Conservation (phyloP, 2,888 invertebrate genomes). For the Homarus gammarus region DNA sequence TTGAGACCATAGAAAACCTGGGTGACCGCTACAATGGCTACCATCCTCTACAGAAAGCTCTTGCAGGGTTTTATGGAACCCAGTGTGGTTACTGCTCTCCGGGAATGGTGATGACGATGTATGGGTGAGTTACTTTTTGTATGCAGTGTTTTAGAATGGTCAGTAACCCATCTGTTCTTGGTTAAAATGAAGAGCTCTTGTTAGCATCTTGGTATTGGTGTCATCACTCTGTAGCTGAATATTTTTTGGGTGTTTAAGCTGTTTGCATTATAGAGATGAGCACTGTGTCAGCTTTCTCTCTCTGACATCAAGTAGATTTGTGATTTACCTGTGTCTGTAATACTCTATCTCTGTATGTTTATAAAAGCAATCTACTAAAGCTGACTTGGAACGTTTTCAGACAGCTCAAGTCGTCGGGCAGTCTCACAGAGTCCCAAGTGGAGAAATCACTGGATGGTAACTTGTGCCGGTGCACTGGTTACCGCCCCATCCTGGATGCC, state of each 20-base stretch:
- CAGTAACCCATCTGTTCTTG: not conserved
- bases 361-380: too few relatives aligned
- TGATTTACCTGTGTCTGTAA: not conserved
- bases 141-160: not conserved
- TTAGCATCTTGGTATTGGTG: too few relatives aligned
- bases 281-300: too few relatives aligned
- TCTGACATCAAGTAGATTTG: too few relatives aligned
- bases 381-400: too few relatives aligned
- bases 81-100: conserved; percentile 89
- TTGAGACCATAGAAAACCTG: conserved; percentile 87
- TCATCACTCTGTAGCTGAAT: too few relatives aligned
- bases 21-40: conserved; percentile 84
- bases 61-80: conserved; percentile 85
- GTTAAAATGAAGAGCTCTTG: too few relatives aligned
- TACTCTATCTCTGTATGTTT: too few relatives aligned
- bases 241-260: too few relatives aligned
- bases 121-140: conserved; percentile 80
- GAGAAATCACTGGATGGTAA: conserved; percentile 79
- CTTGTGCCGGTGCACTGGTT: conserved; percentile 80
- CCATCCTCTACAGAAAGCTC: conserved; percentile 83
- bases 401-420: conserved; percentile 30
- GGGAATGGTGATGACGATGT: conserved; percentile 89
- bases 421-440: conserved; percentile 77
- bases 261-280: too few relatives aligned
- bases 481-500: conserved; percentile 86